phyloP scores from a whole-genome alignment of 2,113 vertebrate species.

The Macrotis lagotis region DNA sequence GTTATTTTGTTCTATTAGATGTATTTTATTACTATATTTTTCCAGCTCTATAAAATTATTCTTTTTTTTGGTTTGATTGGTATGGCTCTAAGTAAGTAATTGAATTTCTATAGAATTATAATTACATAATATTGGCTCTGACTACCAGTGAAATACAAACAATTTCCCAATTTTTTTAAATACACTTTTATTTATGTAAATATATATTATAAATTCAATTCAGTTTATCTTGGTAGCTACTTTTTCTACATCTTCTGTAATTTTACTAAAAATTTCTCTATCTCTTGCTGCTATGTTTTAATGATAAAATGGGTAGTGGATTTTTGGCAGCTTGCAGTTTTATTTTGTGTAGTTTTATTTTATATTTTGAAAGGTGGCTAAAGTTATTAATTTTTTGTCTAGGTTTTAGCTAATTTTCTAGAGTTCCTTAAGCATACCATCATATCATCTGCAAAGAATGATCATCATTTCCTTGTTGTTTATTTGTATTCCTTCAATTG shows the following conservation, averaged over 20 bases:
- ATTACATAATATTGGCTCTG: neutral
- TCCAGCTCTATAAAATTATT: no score
- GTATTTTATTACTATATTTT: no score
- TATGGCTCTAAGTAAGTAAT: neutral
- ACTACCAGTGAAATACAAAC: neutral
- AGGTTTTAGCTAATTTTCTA: neutral
- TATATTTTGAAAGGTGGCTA: neutral
- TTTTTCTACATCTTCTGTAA: neutral
- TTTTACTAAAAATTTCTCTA: neutral
- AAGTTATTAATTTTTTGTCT: neutral
- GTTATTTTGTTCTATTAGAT: no score
- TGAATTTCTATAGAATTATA: neutral
- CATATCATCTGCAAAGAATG: neutral
- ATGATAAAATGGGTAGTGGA: no score
- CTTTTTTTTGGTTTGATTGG: no score
- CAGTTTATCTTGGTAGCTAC: neutral
- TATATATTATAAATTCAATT: neutral
- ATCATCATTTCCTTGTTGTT: neutral
- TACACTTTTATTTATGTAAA: neutral
- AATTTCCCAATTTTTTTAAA: no score
- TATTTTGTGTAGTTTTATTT: neutral
- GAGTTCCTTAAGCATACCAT: neutral
- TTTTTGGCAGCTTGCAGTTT: no score
- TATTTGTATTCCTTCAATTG: neutral
- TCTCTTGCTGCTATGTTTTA: neutral